These are phyloP conservation scores for Boleophthalmus pectinirostris DNA, from an alignment of 2,113 vertebrate genomes.

Conservation along the genomic window DNA sequence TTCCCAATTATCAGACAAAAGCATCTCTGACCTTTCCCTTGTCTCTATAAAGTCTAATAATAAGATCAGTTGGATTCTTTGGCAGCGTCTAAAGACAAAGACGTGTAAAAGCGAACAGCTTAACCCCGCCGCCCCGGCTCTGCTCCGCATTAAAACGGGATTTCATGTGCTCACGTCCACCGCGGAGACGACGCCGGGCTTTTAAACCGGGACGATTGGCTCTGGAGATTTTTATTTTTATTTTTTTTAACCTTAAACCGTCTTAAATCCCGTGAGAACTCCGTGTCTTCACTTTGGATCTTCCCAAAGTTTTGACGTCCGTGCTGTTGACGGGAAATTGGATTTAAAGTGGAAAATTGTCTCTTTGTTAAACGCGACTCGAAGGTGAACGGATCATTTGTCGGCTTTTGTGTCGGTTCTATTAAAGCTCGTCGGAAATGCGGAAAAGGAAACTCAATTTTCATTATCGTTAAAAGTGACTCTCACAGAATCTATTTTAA, in stretches of 20 bases:
- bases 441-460: too few relatives aligned
- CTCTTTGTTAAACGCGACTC: conserved; percentile 7
- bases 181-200: too few relatives aligned
- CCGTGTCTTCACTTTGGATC: conserved; percentile 27
- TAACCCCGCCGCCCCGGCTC: conserved; percentile 52
- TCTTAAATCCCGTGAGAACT: conserved; percentile 65
- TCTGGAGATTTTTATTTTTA: conserved; percentile 60
- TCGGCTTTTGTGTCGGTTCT: neutral
- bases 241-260: conserved; percentile 50
- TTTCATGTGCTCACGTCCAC: conserved; percentile 33
- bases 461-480: too few relatives aligned
- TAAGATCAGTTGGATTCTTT: conserved; percentile 63
- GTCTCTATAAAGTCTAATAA: conserved; percentile 56
- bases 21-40: conserved; percentile 33
- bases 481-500: too few relatives aligned
- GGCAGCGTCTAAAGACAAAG: conserved; percentile 42
- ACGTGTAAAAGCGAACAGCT: conserved; percentile 64
- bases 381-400: conserved; percentile 13
- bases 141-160: conserved; percentile 59
- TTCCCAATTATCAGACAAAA: conserved; percentile 15
- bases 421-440: too few relatives aligned
- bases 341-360: conserved; percentile 33
- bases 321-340: conserved; percentile 33
- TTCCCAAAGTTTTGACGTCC: neutral
- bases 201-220: conserved; percentile 63